Evolutionary conservation across 2,113 vertebrate genomes (phyloP), one percentile per base, ranked within the genome.

Genomic region (Pterophyllum scalare): DNA sequence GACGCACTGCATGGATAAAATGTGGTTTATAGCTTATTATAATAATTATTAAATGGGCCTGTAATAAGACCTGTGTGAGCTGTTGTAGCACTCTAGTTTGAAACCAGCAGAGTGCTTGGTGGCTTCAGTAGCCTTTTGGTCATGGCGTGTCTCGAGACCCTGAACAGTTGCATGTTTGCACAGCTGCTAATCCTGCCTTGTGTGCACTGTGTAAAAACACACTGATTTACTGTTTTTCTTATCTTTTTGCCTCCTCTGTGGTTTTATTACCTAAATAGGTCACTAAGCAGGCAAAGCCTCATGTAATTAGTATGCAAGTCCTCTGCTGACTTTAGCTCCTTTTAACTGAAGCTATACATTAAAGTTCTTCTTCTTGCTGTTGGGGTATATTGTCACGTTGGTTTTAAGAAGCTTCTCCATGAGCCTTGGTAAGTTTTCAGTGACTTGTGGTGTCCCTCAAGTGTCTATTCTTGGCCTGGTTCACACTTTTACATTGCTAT

Each of bases 61-160:
- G 40, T 67, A 67, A 46, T 46, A 0, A 5, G 2, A 46, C 17
- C 0, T 67, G 14, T 67, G 0, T 26, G 38, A 26, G 8, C 8
- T 67, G 38, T 22, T 43, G 38, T 4, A 28, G 28, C 28, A 28
- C 28, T 28, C 4, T 28, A 40, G 38, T 46, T 46, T 67, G 35
- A 43, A 65, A 65, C 24, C 64, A 17, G 24, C n/a, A n/a, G n/a
- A n/a, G n/a, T n/a, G n/a, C 40, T 67, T 26, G 62, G 46, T 65
- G 62, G 17, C 46, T 0, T 46, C 40, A 49, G 64, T 24, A 49
- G 24, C 40, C 8, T 70, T 49, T 20, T 46, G 40, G 0, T 15
- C 22, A 14, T 15, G 1, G 2, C 26, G 64, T 19, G 15, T 49
- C 24, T 49, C 40, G 65, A 28, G 15, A 28, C 24, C 65, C 40